Base-by-base conservation (phyloP, 2,797 vertebrate genomes). In the Falco concolor region DNA sequence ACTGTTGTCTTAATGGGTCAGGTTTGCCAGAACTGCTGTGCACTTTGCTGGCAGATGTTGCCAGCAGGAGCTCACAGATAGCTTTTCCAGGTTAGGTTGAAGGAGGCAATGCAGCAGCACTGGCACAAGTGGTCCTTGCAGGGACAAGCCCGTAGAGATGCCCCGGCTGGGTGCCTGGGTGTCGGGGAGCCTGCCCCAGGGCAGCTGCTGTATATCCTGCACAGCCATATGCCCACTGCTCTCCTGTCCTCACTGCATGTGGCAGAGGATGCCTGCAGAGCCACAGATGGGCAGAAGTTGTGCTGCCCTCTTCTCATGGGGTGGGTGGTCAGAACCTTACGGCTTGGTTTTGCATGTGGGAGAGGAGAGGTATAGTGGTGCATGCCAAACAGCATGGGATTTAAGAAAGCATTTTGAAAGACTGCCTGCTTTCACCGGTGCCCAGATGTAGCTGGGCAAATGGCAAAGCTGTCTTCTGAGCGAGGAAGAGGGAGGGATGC, bases 201-300 rank as follows among this genome's bases (percentile, higher is more conserved):
- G 17, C 9, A 42, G 16, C 38, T 53, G 3, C 61, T 8, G 25
- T 34, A 14, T 38, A 2, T 44, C 15, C 25, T 9, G 12, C 34
- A 5, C 21, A 13, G 56, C 70, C 0, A 0, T 2, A 10, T 32
- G 32, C 59, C 50, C 0, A 1, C 36, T 42, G 45, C 34, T 22
- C 6, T 54, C n/a, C 5, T 12, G 1, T 34, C 18, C 68, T 53
- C 6, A 1, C 27, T 49, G 18, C 6, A 0, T 19, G 9, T 15
- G 2, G 22, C 61, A 47, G 14, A 65, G 54, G 32, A n/a, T 6
- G 9, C 42, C 22, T 36, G 24, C 5, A 0, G 45, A 52, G 82
- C 44, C 1, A 0, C 20, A 12, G 28, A 30, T 2, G 2, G 38
- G 8, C 40, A 30, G 1, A 56, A 25, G 24, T 52, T 22, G 1